phyloP scores from a whole-genome alignment of 2,888 invertebrate species.

The Antheraea assamensis region DNA sequence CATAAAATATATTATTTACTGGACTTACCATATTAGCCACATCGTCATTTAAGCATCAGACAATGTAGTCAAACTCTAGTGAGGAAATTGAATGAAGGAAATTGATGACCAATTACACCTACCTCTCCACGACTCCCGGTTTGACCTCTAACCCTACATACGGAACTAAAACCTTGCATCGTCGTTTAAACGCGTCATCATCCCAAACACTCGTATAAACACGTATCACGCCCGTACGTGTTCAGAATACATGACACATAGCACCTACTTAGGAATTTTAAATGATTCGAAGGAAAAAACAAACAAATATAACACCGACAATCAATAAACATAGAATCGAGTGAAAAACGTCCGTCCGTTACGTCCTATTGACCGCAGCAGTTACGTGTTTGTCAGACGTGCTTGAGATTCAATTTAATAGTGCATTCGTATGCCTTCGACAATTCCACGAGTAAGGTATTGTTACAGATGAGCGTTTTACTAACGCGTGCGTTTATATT shows the following conservation, averaged over 20 bases:
- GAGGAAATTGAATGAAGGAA: no score
- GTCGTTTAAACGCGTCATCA: not conserved
- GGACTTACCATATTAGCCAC: no score
- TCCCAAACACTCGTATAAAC: not conserved
- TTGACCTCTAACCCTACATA: not conserved
- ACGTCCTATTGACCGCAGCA: not conserved
- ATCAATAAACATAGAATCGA: not conserved
- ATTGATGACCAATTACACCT: not conserved
- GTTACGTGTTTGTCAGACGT: not conserved
- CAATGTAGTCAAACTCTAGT: no score
- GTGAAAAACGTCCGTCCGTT: not conserved
- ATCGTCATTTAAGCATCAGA: no score
- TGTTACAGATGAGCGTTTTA: not conserved
- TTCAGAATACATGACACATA: not conserved
- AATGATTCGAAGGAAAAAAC: not conserved
- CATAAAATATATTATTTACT: no score
- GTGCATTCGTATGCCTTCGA: not conserved
- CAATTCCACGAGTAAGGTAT: not conserved
- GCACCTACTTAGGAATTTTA: not conserved
- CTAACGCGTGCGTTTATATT: no score
- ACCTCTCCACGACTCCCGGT: not conserved
- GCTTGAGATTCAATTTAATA: not conserved
- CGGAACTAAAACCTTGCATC: not conserved
- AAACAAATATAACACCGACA: not conserved
- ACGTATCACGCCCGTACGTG: not conserved